Evolutionary conservation across 2,113 vertebrate species (phyloP).

Genomic region (Falco punctatus): DNA sequence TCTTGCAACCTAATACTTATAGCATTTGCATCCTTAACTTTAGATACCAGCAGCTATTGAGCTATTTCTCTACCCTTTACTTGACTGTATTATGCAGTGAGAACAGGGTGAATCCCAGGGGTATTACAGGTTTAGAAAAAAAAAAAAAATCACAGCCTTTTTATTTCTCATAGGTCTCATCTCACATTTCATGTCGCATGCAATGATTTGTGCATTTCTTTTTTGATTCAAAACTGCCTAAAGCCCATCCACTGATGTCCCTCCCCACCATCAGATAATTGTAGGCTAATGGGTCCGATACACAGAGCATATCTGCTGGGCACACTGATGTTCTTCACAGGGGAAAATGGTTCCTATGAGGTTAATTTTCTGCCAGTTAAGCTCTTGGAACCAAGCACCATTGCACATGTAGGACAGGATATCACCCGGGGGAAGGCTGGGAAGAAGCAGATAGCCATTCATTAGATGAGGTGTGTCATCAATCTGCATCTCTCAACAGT

Average conservation of each 20-base stretch:
- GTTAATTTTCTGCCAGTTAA: neutral
- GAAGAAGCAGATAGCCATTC: neutral
- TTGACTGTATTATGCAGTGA: neutral
- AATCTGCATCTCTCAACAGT: neutral
- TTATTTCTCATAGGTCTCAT: neutral
- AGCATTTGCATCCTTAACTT: neutral
- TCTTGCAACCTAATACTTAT: neutral
- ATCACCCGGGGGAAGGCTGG: neutral
- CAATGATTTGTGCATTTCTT: neutral
- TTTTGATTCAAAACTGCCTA: neutral
- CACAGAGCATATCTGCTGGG: neutral
- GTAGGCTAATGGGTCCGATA: neutral
- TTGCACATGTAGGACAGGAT: neutral
- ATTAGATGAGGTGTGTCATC: neutral
- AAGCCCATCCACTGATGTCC: neutral
- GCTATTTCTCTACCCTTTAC: neutral
- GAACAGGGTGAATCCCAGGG: neutral
- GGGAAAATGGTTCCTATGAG: neutral
- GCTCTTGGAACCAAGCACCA: fast-evolving
- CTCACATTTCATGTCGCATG: neutral
- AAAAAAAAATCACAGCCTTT: neutral
- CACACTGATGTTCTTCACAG: neutral
- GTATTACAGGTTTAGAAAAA: neutral
- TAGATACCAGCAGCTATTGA: neutral
- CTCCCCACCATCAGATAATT: neutral